A percentile compares a stretch with the other conserved stretches of the same genome.
phyloP scores from a whole-genome alignment of 2,113 vertebrate species.

The Mus pahari region DNA sequence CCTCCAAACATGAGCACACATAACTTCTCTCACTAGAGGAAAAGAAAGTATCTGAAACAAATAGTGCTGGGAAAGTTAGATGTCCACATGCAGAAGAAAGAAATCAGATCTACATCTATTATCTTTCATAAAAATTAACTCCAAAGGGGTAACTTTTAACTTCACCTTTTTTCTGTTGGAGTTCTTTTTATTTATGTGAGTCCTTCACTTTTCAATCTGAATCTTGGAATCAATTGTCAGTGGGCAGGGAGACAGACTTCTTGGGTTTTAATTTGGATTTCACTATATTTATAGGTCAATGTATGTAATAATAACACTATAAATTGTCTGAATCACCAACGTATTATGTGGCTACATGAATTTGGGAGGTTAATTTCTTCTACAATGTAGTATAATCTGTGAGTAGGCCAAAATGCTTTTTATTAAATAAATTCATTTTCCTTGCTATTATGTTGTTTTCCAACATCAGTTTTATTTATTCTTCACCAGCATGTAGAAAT shows the following conservation, averaged over 20 bases:
- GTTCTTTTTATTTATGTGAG: background rate
- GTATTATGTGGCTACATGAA: background rate
- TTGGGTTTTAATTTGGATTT: background rate
- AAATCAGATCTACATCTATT: background rate
- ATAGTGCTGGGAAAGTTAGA: background rate
- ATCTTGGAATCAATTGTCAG: conserved; percentile 18
- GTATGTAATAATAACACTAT: background rate
- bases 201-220: background rate
- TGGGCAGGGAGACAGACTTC: background rate
- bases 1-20: background rate
- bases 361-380: conserved; percentile 7
- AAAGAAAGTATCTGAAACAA: background rate
- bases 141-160: background rate
- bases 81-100: background rate
- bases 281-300: background rate
- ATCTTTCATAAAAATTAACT: background rate
- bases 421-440: background rate
- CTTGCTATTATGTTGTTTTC: background rate
- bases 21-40: background rate
- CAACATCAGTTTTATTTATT: conserved; percentile 10
- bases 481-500: background rate
- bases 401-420: background rate
- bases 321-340: background rate
- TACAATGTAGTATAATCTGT: background rate
- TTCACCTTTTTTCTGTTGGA: background rate